These are phyloP conservation scores for Mohoua ochrocephala DNA, from an alignment of 2,113 vertebrate genomes.

Conservation along the genomic window DNA sequence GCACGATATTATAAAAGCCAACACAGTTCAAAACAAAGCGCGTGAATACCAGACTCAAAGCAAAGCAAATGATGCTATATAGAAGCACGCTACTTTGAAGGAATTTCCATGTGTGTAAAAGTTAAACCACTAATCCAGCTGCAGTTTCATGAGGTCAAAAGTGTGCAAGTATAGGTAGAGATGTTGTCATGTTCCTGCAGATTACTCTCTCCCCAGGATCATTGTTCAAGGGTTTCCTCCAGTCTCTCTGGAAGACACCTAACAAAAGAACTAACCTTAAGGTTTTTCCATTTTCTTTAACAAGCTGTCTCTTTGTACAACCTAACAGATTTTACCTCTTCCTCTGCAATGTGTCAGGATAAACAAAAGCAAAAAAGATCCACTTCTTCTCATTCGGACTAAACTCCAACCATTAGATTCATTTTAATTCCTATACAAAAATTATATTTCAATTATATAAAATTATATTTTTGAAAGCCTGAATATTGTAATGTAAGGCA, in stretches of 20 bases:
- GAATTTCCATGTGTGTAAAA: background rate
- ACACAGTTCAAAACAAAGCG: background rate
- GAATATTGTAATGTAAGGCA: background rate
- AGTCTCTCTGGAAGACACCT: background rate
- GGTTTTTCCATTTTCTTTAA: background rate
- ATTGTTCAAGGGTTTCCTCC: background rate
- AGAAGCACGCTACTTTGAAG: background rate
- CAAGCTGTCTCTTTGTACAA: fast-evolving
- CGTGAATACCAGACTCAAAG: background rate
- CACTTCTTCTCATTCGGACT: background rate
- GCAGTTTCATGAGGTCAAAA: background rate
- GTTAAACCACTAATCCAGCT: background rate
- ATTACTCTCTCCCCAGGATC: background rate
- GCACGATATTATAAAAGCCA: background rate
- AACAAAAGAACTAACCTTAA: background rate
- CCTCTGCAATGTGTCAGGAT: background rate
- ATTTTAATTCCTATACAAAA: background rate
- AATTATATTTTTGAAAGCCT: background rate
- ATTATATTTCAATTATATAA: background rate
- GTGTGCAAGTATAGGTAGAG: background rate
- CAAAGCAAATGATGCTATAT: background rate
- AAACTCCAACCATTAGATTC: background rate
- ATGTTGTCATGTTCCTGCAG: background rate
- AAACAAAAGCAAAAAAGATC: background rate
- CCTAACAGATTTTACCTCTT: background rate